These are phyloP conservation scores for Cephalophus harveyi DNA, from an alignment of 2,113 vertebrate genomes.

Conservation along the genomic window DNA sequence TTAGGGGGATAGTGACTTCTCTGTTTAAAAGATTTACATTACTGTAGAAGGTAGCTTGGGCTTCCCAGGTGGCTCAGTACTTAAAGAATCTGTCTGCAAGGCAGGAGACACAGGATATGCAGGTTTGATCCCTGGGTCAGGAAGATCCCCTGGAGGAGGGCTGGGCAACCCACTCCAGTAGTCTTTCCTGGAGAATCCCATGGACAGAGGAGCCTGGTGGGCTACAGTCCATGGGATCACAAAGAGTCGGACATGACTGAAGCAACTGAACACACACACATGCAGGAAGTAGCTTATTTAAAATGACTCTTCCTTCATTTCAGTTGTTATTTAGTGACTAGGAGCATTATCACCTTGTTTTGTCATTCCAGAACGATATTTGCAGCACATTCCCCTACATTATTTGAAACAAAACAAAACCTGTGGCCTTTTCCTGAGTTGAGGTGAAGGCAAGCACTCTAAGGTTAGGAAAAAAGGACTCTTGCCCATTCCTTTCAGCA, in stretches of 20 bases:
- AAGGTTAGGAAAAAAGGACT: neutral
- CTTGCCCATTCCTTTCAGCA: neutral
- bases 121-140: neutral
- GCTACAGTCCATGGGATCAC: neutral
- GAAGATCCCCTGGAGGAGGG: neutral
- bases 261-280: rapidly evolving
- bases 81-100: neutral
- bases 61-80: neutral
- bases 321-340: neutral
- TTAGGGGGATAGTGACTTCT: neutral
- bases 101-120: neutral
- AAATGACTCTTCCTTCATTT: neutral
- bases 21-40: neutral
- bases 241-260: neutral
- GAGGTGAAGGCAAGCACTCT: neutral
- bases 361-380: neutral
- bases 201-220: neutral
- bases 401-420: neutral
- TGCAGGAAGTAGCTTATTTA: neutral
- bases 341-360: neutral
- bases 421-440: neutral
- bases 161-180: neutral
- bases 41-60: neutral
- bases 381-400: neutral
- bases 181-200: neutral